Percentiles rank a stretch among this genome's conserved stretches.
Conservation (phyloP, 2,797 vertebrate genomes). For the Gambusia yucatana region DNA sequence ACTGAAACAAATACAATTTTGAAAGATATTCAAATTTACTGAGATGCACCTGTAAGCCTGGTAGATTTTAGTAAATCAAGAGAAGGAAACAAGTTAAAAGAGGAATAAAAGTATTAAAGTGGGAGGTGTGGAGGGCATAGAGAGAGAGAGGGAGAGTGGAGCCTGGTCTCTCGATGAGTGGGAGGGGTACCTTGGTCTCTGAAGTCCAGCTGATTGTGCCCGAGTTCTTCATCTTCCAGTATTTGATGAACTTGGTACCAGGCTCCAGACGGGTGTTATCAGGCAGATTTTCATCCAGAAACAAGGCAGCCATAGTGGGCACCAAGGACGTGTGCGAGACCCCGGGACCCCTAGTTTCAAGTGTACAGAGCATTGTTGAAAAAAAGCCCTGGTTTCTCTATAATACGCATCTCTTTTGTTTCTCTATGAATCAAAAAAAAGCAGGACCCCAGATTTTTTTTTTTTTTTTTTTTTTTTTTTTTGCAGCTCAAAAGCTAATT, state of each 20-base stretch:
- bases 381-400: slow-evolving; percentile 77
- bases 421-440: slow-evolving; percentile 80
- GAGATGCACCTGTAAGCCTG: slow-evolving; percentile 40
- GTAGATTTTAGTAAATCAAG: slow-evolving; percentile 62
- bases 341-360: slow-evolving; percentile 87
- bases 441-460: slow-evolving; percentile 75
- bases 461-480: slow-evolving; percentile 68
- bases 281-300: slow-evolving; percentile 99
- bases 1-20: background rate
- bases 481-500: slow-evolving; percentile 79
- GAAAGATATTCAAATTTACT: background rate
- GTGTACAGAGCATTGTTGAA: slow-evolving; percentile 83
- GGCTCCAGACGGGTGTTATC: slow-evolving; percentile 95
- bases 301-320: slow-evolving; percentile 93
- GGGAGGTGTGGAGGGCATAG: slow-evolving; percentile 14
- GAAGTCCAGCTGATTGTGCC: slow-evolving; percentile 93
- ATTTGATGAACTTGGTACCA: slow-evolving; percentile 95
- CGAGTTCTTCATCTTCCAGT: slow-evolving; percentile 98
- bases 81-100: slow-evolving; percentile 54
- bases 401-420: slow-evolving; percentile 76
- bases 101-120: slow-evolving; percentile 60
- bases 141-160: slow-evolving; percentile 49
- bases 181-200: slow-evolving; percentile 92
- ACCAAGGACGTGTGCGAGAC: slow-evolving; percentile 89
- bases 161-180: slow-evolving; percentile 68